phyloP scores from a whole-genome alignment of 2,888 invertebrate species.

The Polydrusus pterygomalis region DNA sequence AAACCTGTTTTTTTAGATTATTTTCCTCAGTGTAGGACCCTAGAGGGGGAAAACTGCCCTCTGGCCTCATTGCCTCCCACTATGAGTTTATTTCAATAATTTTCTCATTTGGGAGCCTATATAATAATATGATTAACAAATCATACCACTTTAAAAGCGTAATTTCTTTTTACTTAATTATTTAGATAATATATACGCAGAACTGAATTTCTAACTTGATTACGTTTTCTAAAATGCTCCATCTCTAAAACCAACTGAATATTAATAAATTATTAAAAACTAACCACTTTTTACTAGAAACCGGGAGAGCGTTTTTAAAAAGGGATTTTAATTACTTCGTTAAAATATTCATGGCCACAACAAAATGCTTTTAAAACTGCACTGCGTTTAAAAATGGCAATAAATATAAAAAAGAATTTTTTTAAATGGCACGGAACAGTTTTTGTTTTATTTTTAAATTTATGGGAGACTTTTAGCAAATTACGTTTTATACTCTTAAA shows the following conservation, averaged over 20 bases:
- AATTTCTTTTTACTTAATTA: constrained; percentile 5
- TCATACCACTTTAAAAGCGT: neutral
- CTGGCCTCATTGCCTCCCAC: too few relatives aligned
- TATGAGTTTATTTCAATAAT: too few relatives aligned
- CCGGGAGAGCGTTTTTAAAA: constrained; percentile 28
- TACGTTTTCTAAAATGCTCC: neutral
- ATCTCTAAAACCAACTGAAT: constrained; percentile 27
- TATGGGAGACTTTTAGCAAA: too few relatives aligned
- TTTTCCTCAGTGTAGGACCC: too few relatives aligned
- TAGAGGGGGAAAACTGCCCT: too few relatives aligned
- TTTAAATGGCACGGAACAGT: neutral
- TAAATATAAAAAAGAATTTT: constrained; percentile 2
- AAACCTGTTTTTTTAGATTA: too few relatives aligned
- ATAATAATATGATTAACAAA: too few relatives aligned
- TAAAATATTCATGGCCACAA: constrained; percentile 37
- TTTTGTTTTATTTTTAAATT: neutral
- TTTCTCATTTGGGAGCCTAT: too few relatives aligned
- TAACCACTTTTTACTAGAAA: constrained; percentile 14
- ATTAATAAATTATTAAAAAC: constrained; percentile 27
- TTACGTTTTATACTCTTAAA: too few relatives aligned
- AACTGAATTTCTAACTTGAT: neutral
- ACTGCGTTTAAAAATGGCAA: constrained; percentile 10
- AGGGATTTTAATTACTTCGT: constrained; percentile 33
- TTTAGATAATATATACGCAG: constrained; percentile 1
- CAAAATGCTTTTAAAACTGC: constrained; percentile 30